A percentile compares a stretch with the other conserved stretches of the same genome.
These are phyloP conservation scores for Sminthurinus aureus DNA, from an alignment of 2,888 invertebrate species.

Conservation along the genomic window DNA sequence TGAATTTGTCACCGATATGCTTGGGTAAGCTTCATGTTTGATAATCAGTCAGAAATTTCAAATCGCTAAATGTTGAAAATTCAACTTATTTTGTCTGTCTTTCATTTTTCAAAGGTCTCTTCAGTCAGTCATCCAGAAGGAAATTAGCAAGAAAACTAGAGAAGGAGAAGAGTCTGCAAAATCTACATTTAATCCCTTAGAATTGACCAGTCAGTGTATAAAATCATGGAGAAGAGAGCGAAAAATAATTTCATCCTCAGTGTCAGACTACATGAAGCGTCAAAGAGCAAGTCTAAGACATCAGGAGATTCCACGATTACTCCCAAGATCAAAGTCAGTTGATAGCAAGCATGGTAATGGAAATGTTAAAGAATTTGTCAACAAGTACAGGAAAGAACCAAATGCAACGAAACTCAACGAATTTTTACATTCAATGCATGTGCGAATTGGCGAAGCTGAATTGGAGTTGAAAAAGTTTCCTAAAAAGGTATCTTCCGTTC, in stretches of 20 bases:
- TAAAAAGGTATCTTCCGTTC: not conserved
- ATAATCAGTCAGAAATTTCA: not conserved
- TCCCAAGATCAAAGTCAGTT: too few species aligned
- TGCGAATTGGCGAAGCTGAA: not conserved
- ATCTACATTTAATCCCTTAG: not conserved
- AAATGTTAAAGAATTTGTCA: not conserved
- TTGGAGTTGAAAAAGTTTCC: not conserved
- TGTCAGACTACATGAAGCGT: not conserved
- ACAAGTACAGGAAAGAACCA: not conserved
- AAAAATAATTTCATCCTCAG: not conserved
- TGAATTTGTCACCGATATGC: not conserved
- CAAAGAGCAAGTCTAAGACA: not conserved
- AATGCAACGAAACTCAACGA: not conserved
- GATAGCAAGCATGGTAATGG: not conserved
- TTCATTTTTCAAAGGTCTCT: not conserved
- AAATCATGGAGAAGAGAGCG: constrained; percentile 10
- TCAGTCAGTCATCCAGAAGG: not conserved
- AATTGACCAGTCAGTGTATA: not conserved
- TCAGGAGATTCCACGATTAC: too few species aligned
- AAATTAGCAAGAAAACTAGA: too few species aligned
- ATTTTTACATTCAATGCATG: not conserved
- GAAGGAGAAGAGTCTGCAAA: too few species aligned
- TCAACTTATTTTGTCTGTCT: not conserved
- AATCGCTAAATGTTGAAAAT: too few species aligned
- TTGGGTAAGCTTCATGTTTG: not conserved